phyloP scores from a whole-genome alignment of 2,797 vertebrate species.

The Syngnathus rostellatus region DNA sequence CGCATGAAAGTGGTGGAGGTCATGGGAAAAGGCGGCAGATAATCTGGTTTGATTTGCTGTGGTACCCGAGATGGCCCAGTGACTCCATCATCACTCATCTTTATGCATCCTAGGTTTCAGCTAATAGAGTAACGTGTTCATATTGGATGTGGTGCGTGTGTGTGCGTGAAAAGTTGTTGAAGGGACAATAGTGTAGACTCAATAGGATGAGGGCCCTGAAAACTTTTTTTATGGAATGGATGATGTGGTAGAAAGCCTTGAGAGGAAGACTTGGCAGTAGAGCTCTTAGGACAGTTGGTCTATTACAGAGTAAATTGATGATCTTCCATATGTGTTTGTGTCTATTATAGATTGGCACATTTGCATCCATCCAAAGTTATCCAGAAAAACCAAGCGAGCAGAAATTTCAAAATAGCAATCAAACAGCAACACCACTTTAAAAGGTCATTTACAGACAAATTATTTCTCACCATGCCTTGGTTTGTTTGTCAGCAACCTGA shows the following conservation, averaged over 20 bases:
- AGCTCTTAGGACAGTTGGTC: conserved; percentile 28
- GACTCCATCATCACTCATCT: conserved; percentile 51
- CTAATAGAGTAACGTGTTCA: conserved; percentile 27
- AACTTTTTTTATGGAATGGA: conserved; percentile 50
- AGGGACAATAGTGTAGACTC: conserved; percentile 17
- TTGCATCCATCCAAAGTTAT: neutral
- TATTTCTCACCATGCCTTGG: neutral
- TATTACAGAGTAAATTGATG: conserved; percentile 11
- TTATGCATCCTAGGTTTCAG: conserved; percentile 42
- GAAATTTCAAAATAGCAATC: neutral
- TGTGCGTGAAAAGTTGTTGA: conserved; percentile 14
- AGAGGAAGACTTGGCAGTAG: conserved; percentile 28
- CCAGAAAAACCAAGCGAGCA: neutral
- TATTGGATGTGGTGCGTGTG: conserved; percentile 31
- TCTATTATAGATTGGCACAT: neutral
- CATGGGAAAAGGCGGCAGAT: conserved; percentile 40
- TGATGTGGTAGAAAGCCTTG: conserved; percentile 49
- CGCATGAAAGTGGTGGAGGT: conserved; percentile 30
- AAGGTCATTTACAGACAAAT: neutral
- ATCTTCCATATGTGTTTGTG: neutral
- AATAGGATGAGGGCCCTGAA: conserved; percentile 51
- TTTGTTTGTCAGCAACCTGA: conserved; percentile 65
- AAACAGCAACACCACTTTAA: neutral
- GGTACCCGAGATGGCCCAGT: conserved; percentile 30
- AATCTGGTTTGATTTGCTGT: conserved; percentile 49